Percentiles rank a stretch among this genome's conserved stretches.
Conservation (phyloP, 2,888 invertebrate species). For the Mellilla xanthometata region DNA sequence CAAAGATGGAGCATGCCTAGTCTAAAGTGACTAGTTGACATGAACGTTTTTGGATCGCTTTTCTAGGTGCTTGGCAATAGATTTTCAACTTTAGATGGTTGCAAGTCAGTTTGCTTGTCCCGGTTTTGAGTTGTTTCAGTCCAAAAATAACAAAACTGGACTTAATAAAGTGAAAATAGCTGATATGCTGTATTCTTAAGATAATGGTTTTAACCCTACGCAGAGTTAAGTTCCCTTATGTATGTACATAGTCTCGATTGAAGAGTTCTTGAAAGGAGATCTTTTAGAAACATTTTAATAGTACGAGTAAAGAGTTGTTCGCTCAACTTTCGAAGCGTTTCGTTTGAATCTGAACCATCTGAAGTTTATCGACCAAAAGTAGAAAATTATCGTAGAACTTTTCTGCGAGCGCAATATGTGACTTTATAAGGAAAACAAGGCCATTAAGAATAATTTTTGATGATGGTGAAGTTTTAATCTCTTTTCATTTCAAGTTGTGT, state of each 20-base stretch:
- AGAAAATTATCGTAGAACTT: conserved; percentile 5
- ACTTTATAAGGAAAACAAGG: conserved; percentile 2
- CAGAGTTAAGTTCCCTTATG: conserved; percentile 5
- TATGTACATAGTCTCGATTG: conserved; percentile 22
- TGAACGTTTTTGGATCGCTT: too few relatives aligned
- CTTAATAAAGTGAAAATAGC: too few relatives aligned
- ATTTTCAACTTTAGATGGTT: too few relatives aligned
- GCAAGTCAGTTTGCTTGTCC: too few relatives aligned
- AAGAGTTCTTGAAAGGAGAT: conserved; percentile 20
- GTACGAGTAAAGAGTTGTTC: conserved; percentile 15
- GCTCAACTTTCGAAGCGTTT: conserved; percentile 10
- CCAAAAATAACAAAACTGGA: too few relatives aligned
- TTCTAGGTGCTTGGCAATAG: too few relatives aligned
- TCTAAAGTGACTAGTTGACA: too few relatives aligned
- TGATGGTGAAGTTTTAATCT: neutral
- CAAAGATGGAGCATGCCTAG: too few relatives aligned
- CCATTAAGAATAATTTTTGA: neutral
- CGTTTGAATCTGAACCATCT: conserved; percentile 8
- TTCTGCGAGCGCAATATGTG: neutral
- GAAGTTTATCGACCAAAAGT: conserved; percentile 1
- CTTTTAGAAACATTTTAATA: conserved; percentile 25
- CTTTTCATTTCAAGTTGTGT: too few relatives aligned
- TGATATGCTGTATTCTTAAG: too few relatives aligned
- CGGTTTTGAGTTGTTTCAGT: too few relatives aligned
- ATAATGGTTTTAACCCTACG: conserved; percentile 11